Conservation (phyloP, 2,113 vertebrate species). For the Craseonycteris thonglongyai region DNA sequence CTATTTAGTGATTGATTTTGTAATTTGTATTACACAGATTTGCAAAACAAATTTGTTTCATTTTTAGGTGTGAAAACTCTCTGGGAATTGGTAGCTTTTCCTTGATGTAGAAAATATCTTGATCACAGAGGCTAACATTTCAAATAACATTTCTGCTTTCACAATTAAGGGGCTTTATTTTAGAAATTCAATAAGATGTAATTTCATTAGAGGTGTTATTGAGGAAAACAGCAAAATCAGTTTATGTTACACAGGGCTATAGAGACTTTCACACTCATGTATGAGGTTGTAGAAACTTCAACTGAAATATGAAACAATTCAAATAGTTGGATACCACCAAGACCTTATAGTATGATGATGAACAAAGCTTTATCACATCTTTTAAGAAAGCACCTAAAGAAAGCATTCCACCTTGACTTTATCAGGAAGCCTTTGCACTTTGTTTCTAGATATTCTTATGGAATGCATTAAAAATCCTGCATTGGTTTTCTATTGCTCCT, state of each 20-base stretch:
- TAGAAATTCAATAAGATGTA: slow-evolving; percentile 48
- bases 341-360: background rate
- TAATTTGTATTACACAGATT: slow-evolving; percentile 56
- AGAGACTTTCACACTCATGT: slow-evolving; percentile 12
- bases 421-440: background rate
- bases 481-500: background rate
- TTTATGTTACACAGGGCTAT: slow-evolving; percentile 32
- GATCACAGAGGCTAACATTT: slow-evolving; percentile 56
- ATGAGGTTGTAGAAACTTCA: background rate
- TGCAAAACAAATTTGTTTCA: slow-evolving; percentile 65
- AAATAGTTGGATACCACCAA: background rate
- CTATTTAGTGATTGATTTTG: slow-evolving; percentile 34
- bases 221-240: slow-evolving; percentile 46
- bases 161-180: slow-evolving; percentile 49
- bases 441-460: background rate
- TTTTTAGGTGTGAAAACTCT: slow-evolving; percentile 64
- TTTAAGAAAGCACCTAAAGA: background rate
- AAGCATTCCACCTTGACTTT: background rate
- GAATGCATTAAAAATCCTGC: background rate
- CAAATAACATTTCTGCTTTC: slow-evolving; percentile 46
- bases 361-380: background rate
- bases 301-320: background rate
- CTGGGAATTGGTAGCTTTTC: slow-evolving; percentile 49
- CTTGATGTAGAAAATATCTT: slow-evolving; percentile 40
- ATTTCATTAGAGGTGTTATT: slow-evolving; percentile 60